Evolutionary conservation across 2,113 vertebrate genomes (phyloP).

Genomic region (Delphinapterus leucas): DNA sequence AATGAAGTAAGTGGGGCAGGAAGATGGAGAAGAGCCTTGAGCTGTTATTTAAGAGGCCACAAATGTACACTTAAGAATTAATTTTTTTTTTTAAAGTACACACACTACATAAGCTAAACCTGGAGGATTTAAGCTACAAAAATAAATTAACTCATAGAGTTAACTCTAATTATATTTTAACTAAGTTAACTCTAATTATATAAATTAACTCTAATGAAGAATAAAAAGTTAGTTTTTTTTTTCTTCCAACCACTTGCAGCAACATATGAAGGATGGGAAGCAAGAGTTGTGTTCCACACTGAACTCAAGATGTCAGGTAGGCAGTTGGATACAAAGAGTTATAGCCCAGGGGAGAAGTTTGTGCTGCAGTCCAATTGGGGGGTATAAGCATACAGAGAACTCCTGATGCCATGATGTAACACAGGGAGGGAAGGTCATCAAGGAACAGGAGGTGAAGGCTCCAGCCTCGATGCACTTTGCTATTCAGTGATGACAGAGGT

Average conservation of each 20-base stretch:
- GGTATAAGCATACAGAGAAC: not conserved
- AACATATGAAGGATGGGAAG: not conserved
- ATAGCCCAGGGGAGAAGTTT: not conserved
- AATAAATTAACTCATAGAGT: too few species aligned
- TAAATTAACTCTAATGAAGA: not conserved
- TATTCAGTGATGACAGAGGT: not conserved
- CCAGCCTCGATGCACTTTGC: fast-evolving
- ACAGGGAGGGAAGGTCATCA: not conserved
- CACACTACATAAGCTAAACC: too few species aligned
- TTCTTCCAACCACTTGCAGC: not conserved
- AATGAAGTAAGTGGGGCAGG: not conserved
- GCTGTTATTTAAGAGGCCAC: not conserved
- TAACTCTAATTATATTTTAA: not conserved
- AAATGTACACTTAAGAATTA: not conserved
- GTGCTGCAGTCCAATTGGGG: not conserved
- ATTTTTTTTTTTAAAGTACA: not conserved
- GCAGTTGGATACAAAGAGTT: not conserved
- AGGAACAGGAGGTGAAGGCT: not conserved
- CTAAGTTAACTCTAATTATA: not conserved
- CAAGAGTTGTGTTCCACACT: not conserved
- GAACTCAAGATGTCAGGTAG: not conserved
- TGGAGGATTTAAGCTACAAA: not conserved
- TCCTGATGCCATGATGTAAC: not conserved
- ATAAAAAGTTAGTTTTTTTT: not conserved
- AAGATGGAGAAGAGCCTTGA: not conserved